Evolutionary conservation across 2,888 invertebrate genomes (phyloP), one percentile per base, ranked within the genome.

Genomic region (Apocheima hispidaria): DNA sequence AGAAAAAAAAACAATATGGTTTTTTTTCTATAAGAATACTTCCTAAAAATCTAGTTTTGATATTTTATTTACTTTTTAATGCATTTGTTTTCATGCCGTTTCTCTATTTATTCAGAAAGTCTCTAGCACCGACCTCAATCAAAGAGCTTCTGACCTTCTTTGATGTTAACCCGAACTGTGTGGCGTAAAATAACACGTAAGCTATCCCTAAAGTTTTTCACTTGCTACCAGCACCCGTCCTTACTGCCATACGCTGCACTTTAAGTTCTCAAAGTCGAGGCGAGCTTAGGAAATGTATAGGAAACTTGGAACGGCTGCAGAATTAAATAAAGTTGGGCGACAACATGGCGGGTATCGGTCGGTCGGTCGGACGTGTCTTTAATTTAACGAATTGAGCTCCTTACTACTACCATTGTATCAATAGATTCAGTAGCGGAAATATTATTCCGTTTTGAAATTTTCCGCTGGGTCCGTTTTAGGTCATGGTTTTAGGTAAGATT

Each of bases 271-370:
- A 52, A 57, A 56, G 61, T 57, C 55, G 50, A 21, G 10, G 55
- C 46, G 20, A 62, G 61, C 56, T 62, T 62, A 62, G 61, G 56
- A 56, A 57, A 62, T 52, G 61, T 62, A 61, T 61, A 56, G 56
- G 38, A 41, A 63, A 61, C 52, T 33, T 46, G 48, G 46, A 40
- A 36, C 61, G 36, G 43, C 28, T 53, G 38, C 56, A 54, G 51
- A 50, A 60, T 66, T 57, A 59, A 44, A 63, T 53, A 65, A 69
- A 69, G 66, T 66, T 69, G 28, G 35, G 36, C 59, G 65, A 65
- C 66, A 69, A 65, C 62, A 44, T 49, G 64, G 58, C 56, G 63
- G 65, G 60, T 55, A 60, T 61, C 58, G 64, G 44, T 57, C 46
- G 64, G 44, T 57, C 46, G 58, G 33, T 55, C 38, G 35, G 36